phyloP scores from a whole-genome alignment of 2,888 invertebrate species.

The Meganola albula region DNA sequence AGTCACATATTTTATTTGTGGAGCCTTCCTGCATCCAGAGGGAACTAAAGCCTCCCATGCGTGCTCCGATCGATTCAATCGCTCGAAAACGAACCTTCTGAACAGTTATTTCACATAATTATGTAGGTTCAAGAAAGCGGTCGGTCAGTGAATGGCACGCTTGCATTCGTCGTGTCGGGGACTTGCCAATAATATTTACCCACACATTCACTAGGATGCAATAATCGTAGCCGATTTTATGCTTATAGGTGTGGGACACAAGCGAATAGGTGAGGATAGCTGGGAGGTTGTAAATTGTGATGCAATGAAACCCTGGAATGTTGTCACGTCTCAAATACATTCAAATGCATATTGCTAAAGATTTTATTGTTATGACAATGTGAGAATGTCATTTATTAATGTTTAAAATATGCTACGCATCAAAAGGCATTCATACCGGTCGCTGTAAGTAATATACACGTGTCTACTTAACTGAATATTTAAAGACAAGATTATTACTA shows the following conservation, averaged over 20 bases:
- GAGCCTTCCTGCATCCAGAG: conserved; percentile 73
- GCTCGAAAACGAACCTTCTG: conserved; percentile 28
- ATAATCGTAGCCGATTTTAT: conserved; percentile 63
- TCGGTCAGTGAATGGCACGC: conserved; percentile 45
- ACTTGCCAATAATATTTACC: conserved; percentile 72
- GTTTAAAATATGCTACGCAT: conserved; percentile 10
- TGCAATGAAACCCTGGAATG: conserved; percentile 44
- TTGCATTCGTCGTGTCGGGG: conserved; percentile 55
- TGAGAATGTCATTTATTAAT: conserved; percentile 27
- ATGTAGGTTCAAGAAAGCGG: conserved; percentile 25
- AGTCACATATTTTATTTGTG: conserved; percentile 78
- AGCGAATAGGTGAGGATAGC: conserved; percentile 45
- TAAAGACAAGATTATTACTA: no score
- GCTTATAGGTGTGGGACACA: conserved; percentile 46
- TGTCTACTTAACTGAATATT: no score
- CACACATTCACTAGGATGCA: conserved; percentile 61
- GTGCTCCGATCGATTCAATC: conserved; percentile 39
- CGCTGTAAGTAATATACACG: no score
- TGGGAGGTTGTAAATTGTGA: conserved; percentile 44
- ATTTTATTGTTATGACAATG: conserved; percentile 30
- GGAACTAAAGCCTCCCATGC: conserved; percentile 59
- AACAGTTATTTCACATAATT: conserved; percentile 19
- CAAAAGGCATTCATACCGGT: conserved; percentile 4
- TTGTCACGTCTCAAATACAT: conserved; percentile 38
- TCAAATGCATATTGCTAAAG: conserved; percentile 35